phyloP scores from a whole-genome alignment of 1,140 invertebrate species.

The Rhagoletis pomonella region DNA sequence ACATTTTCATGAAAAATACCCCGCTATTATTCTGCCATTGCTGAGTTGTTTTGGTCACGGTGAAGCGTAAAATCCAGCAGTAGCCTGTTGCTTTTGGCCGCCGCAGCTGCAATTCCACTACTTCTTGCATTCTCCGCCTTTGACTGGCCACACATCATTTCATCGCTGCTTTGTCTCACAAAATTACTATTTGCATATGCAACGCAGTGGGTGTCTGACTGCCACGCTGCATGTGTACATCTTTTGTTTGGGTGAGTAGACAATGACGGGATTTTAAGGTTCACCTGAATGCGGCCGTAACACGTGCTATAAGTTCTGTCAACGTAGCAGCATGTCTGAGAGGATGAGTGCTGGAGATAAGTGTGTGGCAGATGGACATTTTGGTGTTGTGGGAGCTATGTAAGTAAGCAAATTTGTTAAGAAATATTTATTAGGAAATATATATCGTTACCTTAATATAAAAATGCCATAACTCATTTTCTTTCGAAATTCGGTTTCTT shows the following conservation, averaged over 20 bases:
- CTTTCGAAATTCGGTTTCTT: no score
- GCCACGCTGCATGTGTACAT: not conserved
- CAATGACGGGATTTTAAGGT: not conserved
- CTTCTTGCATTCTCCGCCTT: not conserved
- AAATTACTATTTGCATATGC: conserved; percentile 54
- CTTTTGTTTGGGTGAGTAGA: not conserved
- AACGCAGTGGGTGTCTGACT: conserved; percentile 11
- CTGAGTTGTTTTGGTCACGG: not conserved
- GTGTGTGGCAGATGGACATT: conserved; percentile 12
- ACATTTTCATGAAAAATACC: not conserved
- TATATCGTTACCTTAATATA: no score
- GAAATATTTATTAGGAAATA: no score
- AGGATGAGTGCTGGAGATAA: not conserved
- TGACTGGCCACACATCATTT: not conserved
- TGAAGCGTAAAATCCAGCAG: conserved; percentile 8
- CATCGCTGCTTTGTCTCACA: not conserved
- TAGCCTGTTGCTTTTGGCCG: conserved; percentile 33
- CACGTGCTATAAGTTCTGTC: not conserved
- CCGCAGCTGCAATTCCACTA: not conserved
- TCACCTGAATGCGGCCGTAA: conserved; percentile 4
- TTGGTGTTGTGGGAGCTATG: no score
- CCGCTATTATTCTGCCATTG: not conserved
- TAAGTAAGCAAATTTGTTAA: no score
- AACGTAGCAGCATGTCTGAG: not conserved
- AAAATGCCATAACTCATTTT: no score